Conservation (phyloP, 2,797 vertebrate species). For the Pampus argenteus region DNA sequence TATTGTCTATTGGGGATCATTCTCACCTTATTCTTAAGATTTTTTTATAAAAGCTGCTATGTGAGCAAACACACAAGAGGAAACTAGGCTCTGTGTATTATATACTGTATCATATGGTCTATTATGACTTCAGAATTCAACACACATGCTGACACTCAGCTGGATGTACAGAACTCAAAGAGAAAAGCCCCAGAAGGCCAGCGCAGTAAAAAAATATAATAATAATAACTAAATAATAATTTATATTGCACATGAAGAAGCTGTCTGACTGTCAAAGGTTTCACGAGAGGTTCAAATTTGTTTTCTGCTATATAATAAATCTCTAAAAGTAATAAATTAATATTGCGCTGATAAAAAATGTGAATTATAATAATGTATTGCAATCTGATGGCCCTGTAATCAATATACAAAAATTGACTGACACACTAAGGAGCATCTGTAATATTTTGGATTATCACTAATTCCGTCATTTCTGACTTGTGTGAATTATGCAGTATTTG, state of each 20-base stretch:
- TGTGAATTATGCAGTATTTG: not conserved
- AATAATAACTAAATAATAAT: not conserved
- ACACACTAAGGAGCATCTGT: conserved; percentile 5
- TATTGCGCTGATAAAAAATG: not conserved
- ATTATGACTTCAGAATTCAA: conserved; percentile 34
- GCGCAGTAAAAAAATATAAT: conserved; percentile 10
- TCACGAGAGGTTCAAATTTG: conserved; percentile 2
- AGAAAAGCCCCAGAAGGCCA: not conserved
- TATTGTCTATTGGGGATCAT: conserved; percentile 11
- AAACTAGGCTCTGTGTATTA: conserved; percentile 8
- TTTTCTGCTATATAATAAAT: conserved; percentile 2
- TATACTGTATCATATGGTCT: conserved; percentile 21
- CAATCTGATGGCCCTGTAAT: conserved; percentile 23
- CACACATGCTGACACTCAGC: conserved; percentile 29
- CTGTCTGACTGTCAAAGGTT: not conserved
- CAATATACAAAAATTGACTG: not conserved
- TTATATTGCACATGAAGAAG: not conserved
- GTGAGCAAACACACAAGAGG: conserved; percentile 12
- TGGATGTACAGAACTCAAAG: conserved; percentile 15
- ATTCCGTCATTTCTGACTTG: not conserved
- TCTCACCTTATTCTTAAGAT: conserved; percentile 22
- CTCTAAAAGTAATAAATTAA: conserved; percentile 1
- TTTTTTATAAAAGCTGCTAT: conserved; percentile 11
- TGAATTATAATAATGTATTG: conserved; percentile 10
- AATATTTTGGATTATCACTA: conserved; percentile 8